Conservation (phyloP, 2,113 vertebrate species). For the Narcine bancroftii region DNA sequence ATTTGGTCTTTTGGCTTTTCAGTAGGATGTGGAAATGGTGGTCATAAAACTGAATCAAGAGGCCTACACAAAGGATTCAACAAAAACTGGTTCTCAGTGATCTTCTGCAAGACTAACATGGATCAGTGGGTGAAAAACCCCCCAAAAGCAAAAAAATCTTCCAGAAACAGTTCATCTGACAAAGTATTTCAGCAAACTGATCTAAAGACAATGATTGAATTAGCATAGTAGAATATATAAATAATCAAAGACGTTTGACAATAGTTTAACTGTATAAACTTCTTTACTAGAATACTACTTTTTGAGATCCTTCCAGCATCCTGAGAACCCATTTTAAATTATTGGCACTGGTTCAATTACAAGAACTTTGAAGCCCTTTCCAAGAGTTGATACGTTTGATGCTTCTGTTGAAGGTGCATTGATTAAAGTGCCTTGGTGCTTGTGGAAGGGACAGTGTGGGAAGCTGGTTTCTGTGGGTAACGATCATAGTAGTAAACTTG, state of each 20-base stretch:
- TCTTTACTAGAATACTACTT: not conserved
- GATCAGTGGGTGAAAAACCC: not conserved
- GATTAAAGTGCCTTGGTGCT: constrained; percentile 86
- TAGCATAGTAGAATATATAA: constrained; percentile 32
- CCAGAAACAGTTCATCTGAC: not conserved
- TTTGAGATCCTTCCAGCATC: not conserved
- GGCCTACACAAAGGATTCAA: not conserved
- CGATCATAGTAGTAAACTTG: constrained; percentile 82
- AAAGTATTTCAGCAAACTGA: constrained; percentile 6
- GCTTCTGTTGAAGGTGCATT: not conserved
- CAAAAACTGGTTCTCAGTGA: not conserved
- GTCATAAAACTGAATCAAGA: not conserved
- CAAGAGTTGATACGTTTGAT: not conserved
- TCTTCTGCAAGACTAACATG: not conserved
- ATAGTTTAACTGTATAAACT: not conserved
- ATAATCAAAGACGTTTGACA: constrained; percentile 4
- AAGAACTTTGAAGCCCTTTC: not conserved
- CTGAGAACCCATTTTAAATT: not conserved
- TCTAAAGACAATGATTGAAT: constrained; percentile 14
- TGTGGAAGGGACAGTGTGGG: constrained; percentile 66
- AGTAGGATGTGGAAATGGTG: not conserved
- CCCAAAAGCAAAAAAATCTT: not conserved
- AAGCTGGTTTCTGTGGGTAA: constrained; percentile 72
- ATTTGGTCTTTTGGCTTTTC: not conserved
- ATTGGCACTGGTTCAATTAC: not conserved